Evolutionary conservation across 2,113 vertebrate species (phyloP), one percentile per base, ranked within the genome.

Genomic region (Piliocolobus tephrosceles): DNA sequence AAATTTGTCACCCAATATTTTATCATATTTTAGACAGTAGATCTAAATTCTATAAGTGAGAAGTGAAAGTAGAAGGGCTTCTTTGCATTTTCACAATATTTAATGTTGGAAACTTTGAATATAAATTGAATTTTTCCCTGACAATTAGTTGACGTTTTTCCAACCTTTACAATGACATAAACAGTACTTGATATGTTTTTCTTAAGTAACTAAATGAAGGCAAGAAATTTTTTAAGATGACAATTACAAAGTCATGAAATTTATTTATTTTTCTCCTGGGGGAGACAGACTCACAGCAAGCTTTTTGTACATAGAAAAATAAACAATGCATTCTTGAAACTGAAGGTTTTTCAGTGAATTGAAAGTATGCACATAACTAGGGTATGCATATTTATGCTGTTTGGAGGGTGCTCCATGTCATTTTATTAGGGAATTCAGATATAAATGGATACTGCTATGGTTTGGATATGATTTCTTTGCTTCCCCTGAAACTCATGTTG

Each of bases 171-270:
- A 76, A 50, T 84, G 25, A 73, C 96, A 76, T 75, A 89, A 94
- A 75, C 5, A 68, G 9, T 87, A 82, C 30, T 1, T 66, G 27
- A 87, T 90, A 55, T 75, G 35, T 79, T 86, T 50, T 95, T 88
- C 78, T 88, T 92, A 86, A 93, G 18, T 73, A 84, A 64, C 47
- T 93, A 91, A 97, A 88, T 16, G 25, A 90, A 55, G 47, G n/a
- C 9, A 23, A 73, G 32, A 83, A 90, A 52, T 2, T 86, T 93
- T 94, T 97, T 27, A 95, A 70, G 58, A 91, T 58, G 22, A 70
- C 22, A 96, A 80, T 90, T 70, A 95, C 1, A 75, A 94, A 94
- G 80, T 93, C 17, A 82, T 72, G 10, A 94, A 75, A 76, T 89
- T 55, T 93, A 82, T 86, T 92, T 79, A 94, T 92, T 97, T 96